A percentile compares a stretch with the other conserved stretches of the same genome.
These are phyloP conservation scores for Drosophila kanekoi DNA, from an alignment of 2,888 invertebrate genomes.

Conservation along the genomic window DNA sequence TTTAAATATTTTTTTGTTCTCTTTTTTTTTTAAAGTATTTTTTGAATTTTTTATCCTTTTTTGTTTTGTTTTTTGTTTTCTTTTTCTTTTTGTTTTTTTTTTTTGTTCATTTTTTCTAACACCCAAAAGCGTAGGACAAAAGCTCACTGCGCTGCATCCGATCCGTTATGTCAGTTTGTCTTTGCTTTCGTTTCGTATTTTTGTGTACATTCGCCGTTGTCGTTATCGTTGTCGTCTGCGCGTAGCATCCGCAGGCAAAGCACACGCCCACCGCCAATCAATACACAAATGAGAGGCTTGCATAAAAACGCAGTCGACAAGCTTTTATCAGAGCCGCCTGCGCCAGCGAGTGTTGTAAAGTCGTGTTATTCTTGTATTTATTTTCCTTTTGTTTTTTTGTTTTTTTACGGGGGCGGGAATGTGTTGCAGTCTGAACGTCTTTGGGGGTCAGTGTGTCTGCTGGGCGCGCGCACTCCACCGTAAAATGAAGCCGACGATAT, in stretches of 20 bases:
- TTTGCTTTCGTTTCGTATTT: neutral
- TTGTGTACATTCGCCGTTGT: neutral
- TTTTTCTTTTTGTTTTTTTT: constrained; percentile 1
- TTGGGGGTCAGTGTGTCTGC: constrained; percentile 16
- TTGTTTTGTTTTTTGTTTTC: neutral
- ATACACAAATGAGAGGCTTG: constrained; percentile 9
- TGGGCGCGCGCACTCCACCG: constrained; percentile 44
- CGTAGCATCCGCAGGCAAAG: constrained; percentile 32
- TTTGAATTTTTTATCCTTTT: constrained; percentile 3
- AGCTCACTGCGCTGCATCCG: constrained; percentile 27
- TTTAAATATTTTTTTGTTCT: constrained; percentile 1
- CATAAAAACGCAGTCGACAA: constrained; percentile 23
- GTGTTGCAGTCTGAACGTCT: constrained; percentile 6
- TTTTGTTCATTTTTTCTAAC: neutral
- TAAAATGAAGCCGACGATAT: constrained; percentile 8
- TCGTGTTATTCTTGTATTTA: neutral
- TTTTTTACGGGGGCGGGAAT: too few relatives aligned
- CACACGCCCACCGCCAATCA: constrained; percentile 23
- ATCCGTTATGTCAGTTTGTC: neutral
- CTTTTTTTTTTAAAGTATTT: constrained; percentile 4
- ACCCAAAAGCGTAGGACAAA: constrained; percentile 21
- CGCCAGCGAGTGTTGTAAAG: constrained; percentile 16
- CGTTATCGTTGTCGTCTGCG: neutral
- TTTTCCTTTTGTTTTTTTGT: neutral
- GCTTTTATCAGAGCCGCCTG: constrained; percentile 17